Evolutionary conservation across 1,140 invertebrate genomes (phyloP).

Genomic region (Matsumurasca onukii): DNA sequence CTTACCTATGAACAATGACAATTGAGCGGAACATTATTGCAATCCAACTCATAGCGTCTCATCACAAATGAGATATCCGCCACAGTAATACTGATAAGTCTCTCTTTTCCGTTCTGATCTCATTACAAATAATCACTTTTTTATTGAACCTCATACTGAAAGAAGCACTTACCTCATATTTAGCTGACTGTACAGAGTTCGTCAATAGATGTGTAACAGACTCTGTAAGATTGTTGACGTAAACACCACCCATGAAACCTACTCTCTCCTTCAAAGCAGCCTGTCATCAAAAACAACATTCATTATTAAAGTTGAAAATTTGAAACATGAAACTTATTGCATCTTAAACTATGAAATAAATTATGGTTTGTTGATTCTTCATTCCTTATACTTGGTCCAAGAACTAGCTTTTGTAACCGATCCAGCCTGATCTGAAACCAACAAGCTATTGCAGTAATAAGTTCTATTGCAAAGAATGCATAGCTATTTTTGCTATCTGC

Average conservation of each 20-base stretch:
- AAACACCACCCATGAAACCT: slow-evolving; percentile 81
- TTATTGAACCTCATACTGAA: too few species aligned
- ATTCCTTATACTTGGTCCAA: background rate
- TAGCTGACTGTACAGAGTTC: slow-evolving; percentile 62
- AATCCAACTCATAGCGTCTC: too few species aligned
- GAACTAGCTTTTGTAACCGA: background rate
- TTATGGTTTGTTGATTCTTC: too few species aligned
- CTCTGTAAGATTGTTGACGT: slow-evolving; percentile 65
- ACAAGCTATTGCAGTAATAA: background rate
- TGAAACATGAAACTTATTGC: background rate
- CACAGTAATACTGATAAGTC: too few species aligned
- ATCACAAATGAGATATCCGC: too few species aligned
- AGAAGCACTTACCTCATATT: slow-evolving; percentile 62
- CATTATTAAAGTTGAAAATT: background rate
- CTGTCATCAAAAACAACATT: slow-evolving; percentile 21
- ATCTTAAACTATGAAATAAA: background rate
- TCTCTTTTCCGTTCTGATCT: too few species aligned
- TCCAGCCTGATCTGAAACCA: background rate
- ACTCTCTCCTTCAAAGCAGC: slow-evolving; percentile 63
- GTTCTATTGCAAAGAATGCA: too few species aligned
- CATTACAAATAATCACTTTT: too few species aligned
- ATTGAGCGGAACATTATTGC: too few species aligned
- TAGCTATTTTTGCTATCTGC: too few species aligned
- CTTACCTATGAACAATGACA: too few species aligned
- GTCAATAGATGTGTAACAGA: slow-evolving; percentile 82